Conservation (phyloP, 2,797 vertebrate species). For the Margarornis squamiger region DNA sequence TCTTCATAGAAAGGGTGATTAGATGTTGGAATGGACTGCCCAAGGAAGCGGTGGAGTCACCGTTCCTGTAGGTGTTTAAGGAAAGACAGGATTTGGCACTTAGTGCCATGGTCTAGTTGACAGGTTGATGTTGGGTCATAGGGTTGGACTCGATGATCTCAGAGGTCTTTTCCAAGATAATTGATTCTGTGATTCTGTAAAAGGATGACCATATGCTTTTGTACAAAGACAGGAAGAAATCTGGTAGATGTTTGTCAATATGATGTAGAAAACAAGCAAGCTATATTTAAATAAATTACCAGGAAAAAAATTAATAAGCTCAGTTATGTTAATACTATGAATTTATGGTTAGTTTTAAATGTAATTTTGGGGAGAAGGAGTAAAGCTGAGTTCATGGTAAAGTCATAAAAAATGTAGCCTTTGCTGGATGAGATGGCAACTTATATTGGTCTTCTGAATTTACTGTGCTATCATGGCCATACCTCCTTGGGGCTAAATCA, state of each 20-base stretch:
- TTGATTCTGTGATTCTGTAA: neutral
- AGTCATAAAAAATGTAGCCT: neutral
- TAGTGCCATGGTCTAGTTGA: neutral
- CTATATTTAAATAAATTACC: neutral
- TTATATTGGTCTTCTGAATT: neutral
- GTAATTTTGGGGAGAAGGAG: neutral
- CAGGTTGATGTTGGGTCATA: neutral
- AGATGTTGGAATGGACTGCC: neutral
- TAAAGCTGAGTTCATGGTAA: neutral
- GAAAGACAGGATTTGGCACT: neutral
- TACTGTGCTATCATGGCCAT: neutral
- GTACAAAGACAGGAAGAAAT: neutral
- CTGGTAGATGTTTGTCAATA: neutral
- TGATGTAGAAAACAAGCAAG: neutral
- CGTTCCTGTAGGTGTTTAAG: neutral
- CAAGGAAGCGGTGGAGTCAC: accelerated
- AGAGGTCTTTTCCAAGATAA: neutral
- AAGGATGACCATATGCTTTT: neutral
- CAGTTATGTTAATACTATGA: neutral
- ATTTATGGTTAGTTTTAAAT: neutral
- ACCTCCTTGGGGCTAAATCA: neutral
- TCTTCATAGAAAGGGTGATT: neutral
- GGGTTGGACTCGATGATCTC: neutral
- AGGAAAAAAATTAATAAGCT: neutral
- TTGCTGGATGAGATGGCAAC: neutral